Percentiles rank a stretch among this genome's conserved stretches.
phyloP scores from a whole-genome alignment of 2,113 vertebrate species.

The Sinocyclocheilus rhinocerous region DNA sequence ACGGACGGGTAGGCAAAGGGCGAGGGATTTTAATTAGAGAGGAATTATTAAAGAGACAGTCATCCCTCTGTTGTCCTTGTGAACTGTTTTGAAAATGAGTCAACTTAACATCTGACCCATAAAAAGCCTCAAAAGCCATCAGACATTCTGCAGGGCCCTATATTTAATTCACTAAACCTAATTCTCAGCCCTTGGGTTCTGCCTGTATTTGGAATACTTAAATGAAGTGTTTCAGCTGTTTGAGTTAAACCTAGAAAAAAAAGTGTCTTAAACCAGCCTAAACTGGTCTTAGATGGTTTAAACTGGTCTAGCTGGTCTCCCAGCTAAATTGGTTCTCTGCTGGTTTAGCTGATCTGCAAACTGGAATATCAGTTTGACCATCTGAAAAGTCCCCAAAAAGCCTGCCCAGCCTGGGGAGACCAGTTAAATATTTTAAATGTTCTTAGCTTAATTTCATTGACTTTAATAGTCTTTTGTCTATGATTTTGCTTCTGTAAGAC shows the following conservation, averaged over 20 bases:
- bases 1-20: background rate
- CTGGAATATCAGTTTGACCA: background rate
- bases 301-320: background rate
- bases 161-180: background rate
- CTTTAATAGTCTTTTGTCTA: no score
- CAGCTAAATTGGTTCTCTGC: background rate
- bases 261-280: background rate
- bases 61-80: background rate
- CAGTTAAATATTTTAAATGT: no score
- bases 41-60: constrained; percentile 61
- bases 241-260: background rate
- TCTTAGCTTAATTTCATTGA: no score
- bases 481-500: no score
- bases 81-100: constrained; percentile 1
- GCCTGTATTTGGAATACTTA: no score
- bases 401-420: no score
- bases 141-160: background rate
- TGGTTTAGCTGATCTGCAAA: background rate
- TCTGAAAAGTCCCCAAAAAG: no score
- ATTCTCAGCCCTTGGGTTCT: background rate
- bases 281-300: background rate
- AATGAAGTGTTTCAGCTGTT: no score
- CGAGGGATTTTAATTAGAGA: constrained; percentile 48
- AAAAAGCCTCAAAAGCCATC: background rate
- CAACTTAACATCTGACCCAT: background rate